Evolutionary conservation across 2,888 invertebrate genomes (phyloP), one percentile per base, ranked within the genome.

Genomic region (Erannis defoliaria): DNA sequence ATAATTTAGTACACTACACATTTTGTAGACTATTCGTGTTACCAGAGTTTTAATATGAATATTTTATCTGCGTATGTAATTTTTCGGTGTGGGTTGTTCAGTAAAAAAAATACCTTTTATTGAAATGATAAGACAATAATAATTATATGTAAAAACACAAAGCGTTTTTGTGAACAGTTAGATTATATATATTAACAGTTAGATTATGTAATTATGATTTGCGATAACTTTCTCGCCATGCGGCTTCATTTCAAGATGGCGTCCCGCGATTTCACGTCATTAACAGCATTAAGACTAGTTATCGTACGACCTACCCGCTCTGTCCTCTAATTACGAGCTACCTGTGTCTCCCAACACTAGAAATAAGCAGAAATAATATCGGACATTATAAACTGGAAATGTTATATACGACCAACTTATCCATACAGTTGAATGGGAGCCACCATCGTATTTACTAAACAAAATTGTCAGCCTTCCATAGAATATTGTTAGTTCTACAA

Each of bases 261-360:
- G 81, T 53, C 78, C 76, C 76, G 77, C 80, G 85, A 86, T 87
- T 88, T 88, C 86, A 81, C 81, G 82, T 90, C 83, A 90, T 90
- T 89, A 89, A 81, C 85, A 84, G 85, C 89, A 89, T 90, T 89
- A 89, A 81, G 86, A 84, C 86, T 89, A 89, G 89, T 89, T 89
- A 90, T 88, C 87, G 83, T 84, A 80, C 86, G 85, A 85, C 84
- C 85, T 80, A 78, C 78, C 80, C 72, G 79, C 86, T n/a, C n/a
- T 80, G 85, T 88, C 84, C 88, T 88, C 89, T 91, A 88, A 91
- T 90, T 88, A 90, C 73, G 76, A 55, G 75, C 81, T 80, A 80
- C 85, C 82, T 85, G 82, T 81, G 75, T 81, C 82, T 82, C 82
- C 84, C 80, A 77, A 77, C 63, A 48, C 56, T 62, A 62, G 50